Base-by-base conservation (phyloP, 2,888 invertebrate species). In the Drosophila peninsularis region DNA sequence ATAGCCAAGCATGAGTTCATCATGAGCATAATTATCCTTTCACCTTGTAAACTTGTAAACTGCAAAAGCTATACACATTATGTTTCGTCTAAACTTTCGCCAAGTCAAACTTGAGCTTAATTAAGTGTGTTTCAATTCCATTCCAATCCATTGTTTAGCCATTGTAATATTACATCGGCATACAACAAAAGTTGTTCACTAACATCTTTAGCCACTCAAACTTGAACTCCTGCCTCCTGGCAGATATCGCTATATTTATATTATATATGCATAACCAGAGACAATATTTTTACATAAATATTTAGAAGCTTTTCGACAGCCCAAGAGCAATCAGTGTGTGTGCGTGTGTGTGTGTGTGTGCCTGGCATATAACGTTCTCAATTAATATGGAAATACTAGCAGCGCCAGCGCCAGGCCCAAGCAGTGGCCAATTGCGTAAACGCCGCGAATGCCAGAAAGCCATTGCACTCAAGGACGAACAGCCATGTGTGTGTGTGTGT, bases 351-450 rank as follows among this genome's bases (percentile, higher is more conserved):
- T 13, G 21, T 21, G 44, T 10, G 44, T 45, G 44, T 27, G 44
- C 21, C 44, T 44, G 44, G 44, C 44, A 44, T 24, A 44, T 45
- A 45, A 45, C 27, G 10, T n/a, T 45, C 27, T 27, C 45, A 45
- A 45, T 45, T 45, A 27, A 45, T 45, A 27, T 10, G 9, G 2
- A n/a, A 27, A n/a, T 27, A 5, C 45, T 10, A 9, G 9, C 13
- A 13, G 44, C 44, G 27, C 5, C 45, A 27, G 44, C 44, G 24
- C 2, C 44, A 27, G 44, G 24, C 44, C 1, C n/a, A 27, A 45
- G 45, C 45, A 45, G 44, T 24, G 24, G 45, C 45, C 10, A 45
- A 45, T 45, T 45, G 44, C 44, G 45, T 27, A 44, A n/a, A 30
- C 30, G 14, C 44, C 44, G 45, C n/a, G 24, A n/a, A 9, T 5